Evolutionary conservation across 2,888 invertebrate genomes (phyloP).

Genomic region (Xylocampa areola): DNA sequence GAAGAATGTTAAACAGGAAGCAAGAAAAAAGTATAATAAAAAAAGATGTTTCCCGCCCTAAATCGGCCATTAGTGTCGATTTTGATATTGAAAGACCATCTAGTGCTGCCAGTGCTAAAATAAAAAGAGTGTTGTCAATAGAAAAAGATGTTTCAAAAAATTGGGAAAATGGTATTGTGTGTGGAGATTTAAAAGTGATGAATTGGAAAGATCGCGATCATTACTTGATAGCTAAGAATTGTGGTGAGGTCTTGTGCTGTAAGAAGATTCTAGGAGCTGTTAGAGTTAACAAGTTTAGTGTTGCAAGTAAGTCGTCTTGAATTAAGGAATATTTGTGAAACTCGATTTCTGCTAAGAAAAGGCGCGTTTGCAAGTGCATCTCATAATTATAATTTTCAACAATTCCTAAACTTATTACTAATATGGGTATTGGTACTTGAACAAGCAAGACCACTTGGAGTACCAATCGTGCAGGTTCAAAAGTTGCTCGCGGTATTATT

Average conservation of each 20-base stretch:
- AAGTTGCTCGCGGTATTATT: too few relatives aligned
- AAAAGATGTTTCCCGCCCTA: slow-evolving; percentile 67
- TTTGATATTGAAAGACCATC: slow-evolving; percentile 71
- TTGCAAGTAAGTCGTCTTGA: slow-evolving; percentile 83
- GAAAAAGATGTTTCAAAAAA: slow-evolving; percentile 62
- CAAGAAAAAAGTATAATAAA: slow-evolving; percentile 65
- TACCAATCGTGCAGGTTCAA: too few relatives aligned
- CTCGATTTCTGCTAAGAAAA: too few relatives aligned
- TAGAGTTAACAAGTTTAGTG: slow-evolving; percentile 69
- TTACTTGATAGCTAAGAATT: slow-evolving; percentile 80
- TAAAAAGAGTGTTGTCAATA: slow-evolving; percentile 62
- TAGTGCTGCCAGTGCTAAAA: slow-evolving; percentile 74
- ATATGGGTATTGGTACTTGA: too few relatives aligned
- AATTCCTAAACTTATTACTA: too few relatives aligned
- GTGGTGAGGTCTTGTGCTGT: slow-evolving; percentile 80
- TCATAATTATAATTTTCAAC: too few relatives aligned
- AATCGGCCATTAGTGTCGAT: slow-evolving; percentile 65
- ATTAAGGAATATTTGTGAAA: too few relatives aligned
- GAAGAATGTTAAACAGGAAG: slow-evolving; percentile 69
- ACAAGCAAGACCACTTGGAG: too few relatives aligned
- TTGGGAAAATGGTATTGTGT: slow-evolving; percentile 77
- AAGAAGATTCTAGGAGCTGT: slow-evolving; percentile 69
- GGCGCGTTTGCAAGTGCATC: too few relatives aligned
- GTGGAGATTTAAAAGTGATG: slow-evolving; percentile 78
- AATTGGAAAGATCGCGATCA: slow-evolving; percentile 66